Evolutionary conservation across 2,888 invertebrate species (phyloP), one percentile per base, ranked within the genome.

Genomic region (Willowsia nigromaculata): DNA sequence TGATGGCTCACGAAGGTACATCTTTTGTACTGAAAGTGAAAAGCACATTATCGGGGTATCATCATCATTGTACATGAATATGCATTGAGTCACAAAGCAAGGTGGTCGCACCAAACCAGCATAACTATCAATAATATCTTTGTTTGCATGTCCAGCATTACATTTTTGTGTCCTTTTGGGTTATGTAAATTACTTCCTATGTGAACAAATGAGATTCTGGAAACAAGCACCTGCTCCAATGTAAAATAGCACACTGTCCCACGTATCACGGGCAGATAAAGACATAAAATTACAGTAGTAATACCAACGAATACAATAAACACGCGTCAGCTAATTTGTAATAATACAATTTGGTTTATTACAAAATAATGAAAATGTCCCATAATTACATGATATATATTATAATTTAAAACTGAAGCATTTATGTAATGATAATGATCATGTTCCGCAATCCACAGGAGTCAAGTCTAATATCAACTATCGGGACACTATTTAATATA

Each of bases 121-220:
- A n/a, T 6, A 13, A 47, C 13, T 22, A 68, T 68, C 56, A 68
- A 59, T 81, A 56, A 27, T 37, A 71, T 37, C 82, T 76, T 88
- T 82, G 82, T 88, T 88, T 83, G 83, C 37, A 59, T 62, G 65
- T 88, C 83, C 83, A 83, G 83, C 56, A 7, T n/a, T n/a, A 37
- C 3, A 40, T 27, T 30, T 76, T 83, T 76, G 27, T 53, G 56
- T 50, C 81, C 88, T 88, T 88, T 83, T 62, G 0, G 30, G 9
- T 78, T 47, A 84, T 53, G 40, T 27, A 78, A 88, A 88, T 88
- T 88, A 88, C 76, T 82, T 82, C 88, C 82, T 81, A 78, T 37
- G 68, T n/a, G 33, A 25, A 85, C 18, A 43, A 40, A 81, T 56
- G 47, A 30, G 62, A 81, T 59, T 50, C 30, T 62, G 7, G 40